Base-by-base conservation (phyloP, 2,888 invertebrate genomes). In the Itoplectis maculator region DNA sequence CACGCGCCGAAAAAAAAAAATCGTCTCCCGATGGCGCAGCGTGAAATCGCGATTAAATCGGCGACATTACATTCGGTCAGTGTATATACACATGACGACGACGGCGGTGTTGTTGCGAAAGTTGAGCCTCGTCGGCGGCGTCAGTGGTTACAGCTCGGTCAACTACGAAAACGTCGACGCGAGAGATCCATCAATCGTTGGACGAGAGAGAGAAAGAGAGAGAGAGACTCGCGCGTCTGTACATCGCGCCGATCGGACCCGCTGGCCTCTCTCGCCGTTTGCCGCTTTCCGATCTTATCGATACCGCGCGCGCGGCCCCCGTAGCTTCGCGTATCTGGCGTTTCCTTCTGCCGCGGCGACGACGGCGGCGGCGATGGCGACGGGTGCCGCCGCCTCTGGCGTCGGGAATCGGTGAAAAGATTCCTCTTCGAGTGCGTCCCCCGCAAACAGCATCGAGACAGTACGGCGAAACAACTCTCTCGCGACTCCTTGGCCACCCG, bases 231-330 rank as follows among this genome's bases (percentile, higher is more conserved):
- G 23, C 59, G 56, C 72, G 56, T 15, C 29, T 45, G 72, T 47
- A 45, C 59, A 70, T 70, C 70, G n/a, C 72, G 49, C 18, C 49
- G 68, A 68, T 68, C 68, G 68, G 47, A 18, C 42, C 54, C 45
- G 35, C 70, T 9, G 42, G 42, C 13, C 29, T 29, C 18, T 47
- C n/a, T 15, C 49, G 59, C 66, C 56, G 68, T 70, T 81, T 59
- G 81, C 63, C 70, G 74, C 65, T 81, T 68, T 68, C 73, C 77
- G 81, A 81, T 81, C 77, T 51, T 81, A 81, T 81, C 81, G 81
- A 45, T 37, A 40, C 47, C 49, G n/a, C n/a, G n/a, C n/a, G n/a
- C n/a, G n/a, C n/a, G 66, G 61, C 29, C 45, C 81, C 56, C 66
- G 45, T n/a, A 23, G 29, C 45, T 37, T 54, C 29, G 37, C 45